Base-by-base conservation (phyloP, 2,888 invertebrate genomes). In the Dorcus parallelipipedus region DNA sequence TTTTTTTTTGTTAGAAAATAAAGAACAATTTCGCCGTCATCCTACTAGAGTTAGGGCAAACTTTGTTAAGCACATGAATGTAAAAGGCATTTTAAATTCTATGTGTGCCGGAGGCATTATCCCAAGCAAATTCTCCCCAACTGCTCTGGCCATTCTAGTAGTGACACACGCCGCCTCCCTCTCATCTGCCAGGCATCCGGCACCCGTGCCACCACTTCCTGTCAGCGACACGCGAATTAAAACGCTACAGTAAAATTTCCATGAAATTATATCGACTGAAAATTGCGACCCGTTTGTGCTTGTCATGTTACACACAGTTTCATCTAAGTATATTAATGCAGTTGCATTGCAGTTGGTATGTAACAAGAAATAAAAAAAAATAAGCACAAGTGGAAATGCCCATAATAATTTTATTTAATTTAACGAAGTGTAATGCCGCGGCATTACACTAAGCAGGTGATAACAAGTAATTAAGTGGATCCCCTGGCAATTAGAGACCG, bases 251-350 rank as follows among this genome's bases (percentile, higher is more conserved):
- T 68, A 68, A 71, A 72, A 73, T 70, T 68, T 71, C 71, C 72
- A 71, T 72, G 72, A 72, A 73, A 74, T 73, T 73, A 73, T 74
- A 74, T 73, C 71, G 73, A 70, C 71, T 69, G 73, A 73, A 71
- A 74, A 73, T 66, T 69, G 57, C 33, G 8, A 52, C 9, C 20
- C 8, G 50, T 49, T 49, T 49, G 49, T 23, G 14, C 20, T 49
- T 49, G 49, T 49, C 49, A 49, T 20, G 38, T 49, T 49, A 33
- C 49, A 43, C 17, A 20, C 14, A 43, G n/a, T 43, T n/a, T 43
- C 43, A 20, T 41, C 41, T 10, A 41, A 41, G 10, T 41, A 10
- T 43, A 43, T 43, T 43, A 20, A 20, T 20, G 20, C 20, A 20
- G 20, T 20, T 20, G 20, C 20, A 20, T 20, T 20, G 14, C 14